phyloP scores from a whole-genome alignment of 2,888 invertebrate genomes.

The Ommatoiulus sabulosus region DNA sequence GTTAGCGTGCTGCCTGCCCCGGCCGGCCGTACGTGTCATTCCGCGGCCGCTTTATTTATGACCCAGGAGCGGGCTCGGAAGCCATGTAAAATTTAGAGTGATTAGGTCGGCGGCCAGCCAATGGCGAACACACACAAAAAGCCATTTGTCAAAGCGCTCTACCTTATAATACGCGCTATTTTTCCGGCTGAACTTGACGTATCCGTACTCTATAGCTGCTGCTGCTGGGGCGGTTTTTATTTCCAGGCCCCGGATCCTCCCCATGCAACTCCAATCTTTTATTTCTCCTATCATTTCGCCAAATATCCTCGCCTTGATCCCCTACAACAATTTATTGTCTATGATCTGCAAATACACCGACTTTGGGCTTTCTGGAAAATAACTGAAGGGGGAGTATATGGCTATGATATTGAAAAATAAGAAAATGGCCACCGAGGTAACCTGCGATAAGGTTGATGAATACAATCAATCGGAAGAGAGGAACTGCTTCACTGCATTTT shows the following conservation, averaged over 20 bases:
- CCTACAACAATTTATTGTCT: neutral
- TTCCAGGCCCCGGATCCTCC: neutral
- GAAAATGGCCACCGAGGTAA: neutral
- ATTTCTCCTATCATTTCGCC: neutral
- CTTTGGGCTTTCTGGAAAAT: neutral
- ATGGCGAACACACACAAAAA: neutral
- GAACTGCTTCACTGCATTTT: neutral
- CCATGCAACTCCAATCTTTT: neutral
- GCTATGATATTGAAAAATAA: neutral
- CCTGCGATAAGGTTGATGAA: neutral
- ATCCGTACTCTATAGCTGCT: neutral
- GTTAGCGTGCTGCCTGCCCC: neutral
- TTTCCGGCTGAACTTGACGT: neutral
- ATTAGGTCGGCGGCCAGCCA: neutral
- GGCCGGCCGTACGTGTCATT: neutral
- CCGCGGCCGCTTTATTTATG: neutral
- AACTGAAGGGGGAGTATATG: neutral
- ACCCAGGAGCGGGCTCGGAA: neutral
- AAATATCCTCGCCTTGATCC: neutral
- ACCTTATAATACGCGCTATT: neutral
- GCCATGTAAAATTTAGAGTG: slow-evolving; percentile 1
- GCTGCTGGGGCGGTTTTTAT: neutral
- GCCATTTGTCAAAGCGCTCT: neutral
- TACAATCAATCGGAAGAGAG: neutral
- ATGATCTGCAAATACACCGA: neutral